Evolutionary conservation across 2,113 vertebrate species (phyloP).

Genomic region (Amia ocellicauda): DNA sequence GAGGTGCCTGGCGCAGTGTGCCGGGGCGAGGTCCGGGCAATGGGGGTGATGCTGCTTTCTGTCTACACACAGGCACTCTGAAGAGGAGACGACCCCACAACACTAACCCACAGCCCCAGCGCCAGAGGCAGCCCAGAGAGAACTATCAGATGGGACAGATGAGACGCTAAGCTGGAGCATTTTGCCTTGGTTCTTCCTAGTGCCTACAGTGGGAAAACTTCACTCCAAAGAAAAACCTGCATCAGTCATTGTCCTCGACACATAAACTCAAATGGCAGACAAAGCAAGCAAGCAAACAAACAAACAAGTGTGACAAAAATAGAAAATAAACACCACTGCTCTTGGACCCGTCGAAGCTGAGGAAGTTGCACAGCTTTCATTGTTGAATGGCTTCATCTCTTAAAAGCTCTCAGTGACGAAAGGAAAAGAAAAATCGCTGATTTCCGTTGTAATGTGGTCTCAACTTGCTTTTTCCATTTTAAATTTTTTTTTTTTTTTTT

Average conservation of each 20-base stretch:
- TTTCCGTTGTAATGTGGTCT: constrained; percentile 43
- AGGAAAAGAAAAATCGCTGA: constrained; percentile 48
- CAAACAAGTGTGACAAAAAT: too few relatives aligned
- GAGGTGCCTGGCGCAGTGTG: background rate
- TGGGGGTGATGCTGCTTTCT: background rate
- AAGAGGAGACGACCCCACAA: constrained; percentile 81
- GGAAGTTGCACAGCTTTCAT: constrained; percentile 48
- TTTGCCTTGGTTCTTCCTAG: constrained; percentile 91
- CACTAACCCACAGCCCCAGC: constrained; percentile 78
- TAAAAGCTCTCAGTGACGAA: constrained; percentile 55
- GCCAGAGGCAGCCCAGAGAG: constrained; percentile 72
- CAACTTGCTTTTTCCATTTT: constrained; percentile 24
- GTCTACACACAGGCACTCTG: constrained; percentile 75
- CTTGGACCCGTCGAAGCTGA: constrained; percentile 41
- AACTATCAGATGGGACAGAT: constrained; percentile 89
- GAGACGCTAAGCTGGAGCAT: constrained; percentile 78
- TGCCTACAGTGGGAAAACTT: constrained; percentile 94
- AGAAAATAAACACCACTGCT: constrained; percentile 43
- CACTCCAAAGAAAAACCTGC: constrained; percentile 94
- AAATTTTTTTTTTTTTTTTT: constrained; percentile 52
- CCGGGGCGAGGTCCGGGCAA: too few relatives aligned
- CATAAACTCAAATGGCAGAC: constrained; percentile 53
- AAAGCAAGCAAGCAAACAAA: constrained; percentile 33
- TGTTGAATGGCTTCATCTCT: constrained; percentile 50
- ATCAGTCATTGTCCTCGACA: constrained; percentile 71